Evolutionary conservation across 2,113 vertebrate genomes (phyloP), one percentile per base, ranked within the genome.

Genomic region (Raphicerus campestris): DNA sequence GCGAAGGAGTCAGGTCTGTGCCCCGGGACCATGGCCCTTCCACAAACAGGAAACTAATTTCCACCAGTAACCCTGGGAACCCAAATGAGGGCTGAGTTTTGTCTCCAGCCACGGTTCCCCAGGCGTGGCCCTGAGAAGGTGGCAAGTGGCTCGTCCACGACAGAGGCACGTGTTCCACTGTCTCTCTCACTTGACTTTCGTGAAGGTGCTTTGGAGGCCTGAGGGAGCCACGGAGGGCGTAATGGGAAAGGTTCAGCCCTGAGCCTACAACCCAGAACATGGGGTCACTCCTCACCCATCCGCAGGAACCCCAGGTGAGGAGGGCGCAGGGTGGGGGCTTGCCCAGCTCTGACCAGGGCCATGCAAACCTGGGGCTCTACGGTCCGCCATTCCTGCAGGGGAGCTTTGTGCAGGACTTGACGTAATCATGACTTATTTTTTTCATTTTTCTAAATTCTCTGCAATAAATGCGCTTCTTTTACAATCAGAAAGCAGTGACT

Each of bases 251-350:
- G 53, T 3, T 53, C 70, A 17, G 2, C n/a, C 22, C 0, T 10
- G 7, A n/a, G 70, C 7, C 45, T 13, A 3, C 8, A 32, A 14
- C 32, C 42, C 13, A 3, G 0, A 42, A 53, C 20, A 10, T 10
- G 5, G 6, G 19, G 2, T 5, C 39, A 56, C 14, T 8, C 42
- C 42, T 51, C 55, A 26, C 5, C 58, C 22, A 24, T 4, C 4
- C 10, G 35, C 1, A 6, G 20, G 17, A 30, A 14, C 6, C 19
- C 11, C 14, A n/a, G 10, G 42, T 16, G 17, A 49, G 47, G 17
- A 32, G 5, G 1, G 53, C 17, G 2, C 8, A 17, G 81, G 42
- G 0, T 0, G 39, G 5, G n/a, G 0, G 2, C 9, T 39, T 6
- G 20, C 35, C n/a, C 16, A 10, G n/a, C 28, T 35, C 51, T 51